These are phyloP conservation scores for Galerucella nymphaeae DNA, from an alignment of 2,888 invertebrate species.

Conservation along the genomic window DNA sequence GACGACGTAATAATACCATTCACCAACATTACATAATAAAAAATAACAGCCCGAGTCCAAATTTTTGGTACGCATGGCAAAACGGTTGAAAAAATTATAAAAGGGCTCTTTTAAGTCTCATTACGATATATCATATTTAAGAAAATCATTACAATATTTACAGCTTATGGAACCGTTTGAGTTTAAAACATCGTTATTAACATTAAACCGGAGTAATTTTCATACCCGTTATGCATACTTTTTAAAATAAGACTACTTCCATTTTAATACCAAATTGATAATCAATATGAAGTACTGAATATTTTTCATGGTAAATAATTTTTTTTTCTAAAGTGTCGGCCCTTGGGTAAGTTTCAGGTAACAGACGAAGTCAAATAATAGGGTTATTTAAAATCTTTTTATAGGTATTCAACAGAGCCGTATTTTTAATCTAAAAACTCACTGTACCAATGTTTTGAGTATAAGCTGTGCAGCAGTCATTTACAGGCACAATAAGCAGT, in stretches of 20 bases:
- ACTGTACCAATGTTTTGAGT: too few relatives aligned
- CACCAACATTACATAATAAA: background rate
- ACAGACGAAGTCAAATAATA: slow-evolving; percentile 8
- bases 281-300: slow-evolving; percentile 27
- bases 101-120: background rate
- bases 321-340: slow-evolving; percentile 7
- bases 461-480: too few relatives aligned
- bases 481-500: too few relatives aligned
- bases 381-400: slow-evolving; percentile 3
- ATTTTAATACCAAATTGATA: slow-evolving; percentile 34
- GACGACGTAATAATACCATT: background rate
- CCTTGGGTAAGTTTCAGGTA: slow-evolving; percentile 12
- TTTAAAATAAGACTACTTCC: slow-evolving; percentile 26
- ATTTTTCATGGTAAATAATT: slow-evolving; percentile 28
- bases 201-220: slow-evolving; percentile 23
- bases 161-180: slow-evolving; percentile 24
- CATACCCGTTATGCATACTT: slow-evolving; percentile 29
- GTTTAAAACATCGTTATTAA: slow-evolving; percentile 27
- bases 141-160: slow-evolving; percentile 35
- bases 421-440: background rate
- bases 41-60: slow-evolving; percentile 6
- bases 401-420: background rate
- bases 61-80: background rate
- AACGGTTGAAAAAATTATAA: background rate
- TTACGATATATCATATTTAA: slow-evolving; percentile 24